phyloP scores from a whole-genome alignment of 2,113 vertebrate species.

The Stercorarius parasiticus region DNA sequence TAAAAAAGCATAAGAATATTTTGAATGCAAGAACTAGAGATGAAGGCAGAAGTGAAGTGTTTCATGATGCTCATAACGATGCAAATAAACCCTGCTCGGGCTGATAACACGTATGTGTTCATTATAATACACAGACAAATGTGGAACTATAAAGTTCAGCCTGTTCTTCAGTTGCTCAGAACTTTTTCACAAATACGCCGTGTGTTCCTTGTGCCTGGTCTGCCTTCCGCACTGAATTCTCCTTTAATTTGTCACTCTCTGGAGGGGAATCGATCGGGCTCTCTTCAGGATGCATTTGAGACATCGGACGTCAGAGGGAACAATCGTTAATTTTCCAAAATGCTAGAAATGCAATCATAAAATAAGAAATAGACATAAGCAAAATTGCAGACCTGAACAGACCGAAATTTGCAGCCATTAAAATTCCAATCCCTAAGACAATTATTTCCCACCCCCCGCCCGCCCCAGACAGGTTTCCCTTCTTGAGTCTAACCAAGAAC shows the following conservation, averaged over 20 bases:
- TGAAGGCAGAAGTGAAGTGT: neutral
- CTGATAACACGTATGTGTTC: neutral
- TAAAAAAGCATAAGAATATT: rapidly evolving
- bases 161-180: rapidly evolving
- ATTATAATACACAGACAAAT: rapidly evolving
- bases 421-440: neutral
- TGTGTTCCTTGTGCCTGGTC: neutral
- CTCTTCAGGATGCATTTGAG: neutral
- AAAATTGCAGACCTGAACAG: neutral
- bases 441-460: neutral
- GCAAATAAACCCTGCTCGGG: neutral
- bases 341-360: neutral
- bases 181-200: neutral
- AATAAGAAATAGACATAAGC: neutral
- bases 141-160: neutral
- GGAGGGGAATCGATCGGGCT: neutral
- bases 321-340: neutral
- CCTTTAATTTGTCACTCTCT: neutral
- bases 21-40: rapidly evolving
- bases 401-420: neutral
- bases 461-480: neutral
- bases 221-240: rapidly evolving
- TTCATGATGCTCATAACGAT: rapidly evolving
- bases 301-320: neutral
- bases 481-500: neutral